Evolutionary conservation across 2,113 vertebrate genomes (phyloP), one percentile per base, ranked within the genome.

Genomic region (Corvus cornix): DNA sequence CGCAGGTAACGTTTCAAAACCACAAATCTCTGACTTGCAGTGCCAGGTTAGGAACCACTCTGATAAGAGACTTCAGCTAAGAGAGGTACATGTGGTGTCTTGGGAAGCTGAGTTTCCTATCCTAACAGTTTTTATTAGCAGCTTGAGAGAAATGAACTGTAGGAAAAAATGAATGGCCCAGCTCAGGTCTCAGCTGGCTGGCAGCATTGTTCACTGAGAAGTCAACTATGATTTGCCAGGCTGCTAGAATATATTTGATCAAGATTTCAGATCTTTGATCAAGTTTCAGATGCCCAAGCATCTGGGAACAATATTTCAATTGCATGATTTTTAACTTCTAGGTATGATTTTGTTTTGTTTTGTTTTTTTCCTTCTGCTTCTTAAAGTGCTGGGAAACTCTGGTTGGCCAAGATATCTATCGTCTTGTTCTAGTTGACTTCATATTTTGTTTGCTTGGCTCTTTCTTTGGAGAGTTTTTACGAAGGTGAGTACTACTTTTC

Each of bases 311-410:
- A 59, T 52, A 20, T 46, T 84, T 76, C 52, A 80, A 67, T 75
- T 0, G 0, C 15, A 7, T 78, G 2, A 8, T 81, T 76, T 92
- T 85, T 48, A 28, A 58, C 51, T 90, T 64, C 31, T 39, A 18
- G 2, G 9, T 59, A 19, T 39, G 11, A 28, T 56, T 69, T 66
- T 7, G n/a, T 13, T 60, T 5, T 33, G 16, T 5, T 60, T 60
- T 60, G 13, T 14, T 39, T 69, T 68, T 53, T 13, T 27, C 2
- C 68, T 73, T n/a, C 84, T 64, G 2, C 26, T 84, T 66, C 69
- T 19, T 56, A 5, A 93, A 99, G 99, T 99, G 99, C 89, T 99
- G 99, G 99, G 99, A 99, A 97, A 98, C 98, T 17, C 92, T 98
- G 64, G 96, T 99, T 43, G 99, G 99, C 82, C 99, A 99, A 96